Conservation (phyloP, 2,888 invertebrate genomes). For the Hanleya hanleyi region DNA sequence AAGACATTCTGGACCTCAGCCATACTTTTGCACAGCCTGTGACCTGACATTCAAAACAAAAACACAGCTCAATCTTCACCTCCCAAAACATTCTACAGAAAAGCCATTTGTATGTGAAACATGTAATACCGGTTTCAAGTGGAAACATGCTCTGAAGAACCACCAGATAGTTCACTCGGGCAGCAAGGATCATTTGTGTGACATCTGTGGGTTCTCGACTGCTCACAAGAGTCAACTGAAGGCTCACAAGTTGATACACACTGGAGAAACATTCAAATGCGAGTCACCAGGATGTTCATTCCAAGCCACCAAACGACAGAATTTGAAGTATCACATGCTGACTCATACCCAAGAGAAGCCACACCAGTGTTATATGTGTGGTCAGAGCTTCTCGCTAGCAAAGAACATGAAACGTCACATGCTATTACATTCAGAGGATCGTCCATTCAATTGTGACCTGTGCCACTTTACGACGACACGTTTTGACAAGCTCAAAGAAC, state of each 20-base stretch:
- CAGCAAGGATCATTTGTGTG: conserved; percentile 77
- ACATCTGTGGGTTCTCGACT: conserved; percentile 78
- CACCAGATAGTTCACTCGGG: conserved; percentile 75
- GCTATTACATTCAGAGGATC: conserved; percentile 64
- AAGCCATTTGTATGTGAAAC: conserved; percentile 76
- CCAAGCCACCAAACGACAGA: conserved; percentile 76
- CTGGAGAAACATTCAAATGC: conserved; percentile 76
- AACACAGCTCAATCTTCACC: conserved; percentile 75
- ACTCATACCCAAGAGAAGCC: conserved; percentile 77
- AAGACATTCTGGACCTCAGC: conserved; percentile 74
- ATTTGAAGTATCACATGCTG: conserved; percentile 76
- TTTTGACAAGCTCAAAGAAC: conserved; percentile 77
- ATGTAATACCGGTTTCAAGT: conserved; percentile 77
- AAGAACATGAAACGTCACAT: conserved; percentile 76
- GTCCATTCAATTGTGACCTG: conserved; percentile 70
- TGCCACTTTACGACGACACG: conserved; percentile 76
- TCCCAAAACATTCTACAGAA: conserved; percentile 77
- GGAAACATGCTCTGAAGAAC: conserved; percentile 77
- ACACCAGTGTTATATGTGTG: conserved; percentile 78
- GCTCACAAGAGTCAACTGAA: conserved; percentile 77
- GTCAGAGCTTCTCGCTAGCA: conserved; percentile 77
- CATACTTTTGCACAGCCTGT: conserved; percentile 77
- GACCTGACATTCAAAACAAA: conserved; percentile 76
- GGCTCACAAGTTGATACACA: conserved; percentile 76
- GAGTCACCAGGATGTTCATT: conserved; percentile 74